phyloP scores from a whole-genome alignment of 2,888 invertebrate genomes.

The Drosophila melanocephala region DNA sequence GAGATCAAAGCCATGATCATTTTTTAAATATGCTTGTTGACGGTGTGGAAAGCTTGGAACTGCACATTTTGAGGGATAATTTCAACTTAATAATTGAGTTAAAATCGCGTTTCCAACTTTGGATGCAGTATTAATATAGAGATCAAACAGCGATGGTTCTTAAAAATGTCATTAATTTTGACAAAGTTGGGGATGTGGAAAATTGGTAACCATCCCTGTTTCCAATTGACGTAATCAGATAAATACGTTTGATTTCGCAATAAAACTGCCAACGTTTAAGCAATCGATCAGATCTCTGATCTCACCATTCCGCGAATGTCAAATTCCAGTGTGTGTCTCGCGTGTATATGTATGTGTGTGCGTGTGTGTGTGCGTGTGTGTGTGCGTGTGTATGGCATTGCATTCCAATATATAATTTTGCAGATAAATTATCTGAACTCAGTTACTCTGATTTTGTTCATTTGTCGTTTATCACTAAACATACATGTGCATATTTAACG shows the following conservation, averaged over 20 bases:
- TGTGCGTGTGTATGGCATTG: slow-evolving; percentile 12
- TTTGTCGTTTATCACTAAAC: slow-evolving; percentile 18
- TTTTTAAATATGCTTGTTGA: too few species aligned
- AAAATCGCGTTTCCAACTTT: not conserved
- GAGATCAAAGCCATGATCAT: too few species aligned
- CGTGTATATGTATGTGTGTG: not conserved
- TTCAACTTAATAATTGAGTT: not conserved
- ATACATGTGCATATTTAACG: slow-evolving; percentile 35
- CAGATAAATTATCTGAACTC: slow-evolving; percentile 50
- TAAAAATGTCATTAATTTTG: not conserved
- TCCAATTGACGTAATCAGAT: not conserved
- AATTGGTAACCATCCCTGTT: not conserved
- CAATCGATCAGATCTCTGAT: not conserved
- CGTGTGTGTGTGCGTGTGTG: not conserved
- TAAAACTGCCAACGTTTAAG: not conserved
- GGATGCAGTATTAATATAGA: not conserved
- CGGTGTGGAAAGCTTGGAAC: too few species aligned
- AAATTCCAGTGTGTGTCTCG: slow-evolving; percentile 11
- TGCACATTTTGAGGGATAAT: not conserved
- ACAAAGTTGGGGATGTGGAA: not conserved
- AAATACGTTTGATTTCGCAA: not conserved
- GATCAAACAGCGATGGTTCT: not conserved
- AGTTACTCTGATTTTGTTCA: not conserved
- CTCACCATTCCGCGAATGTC: not conserved
- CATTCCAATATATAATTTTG: slow-evolving; percentile 38